A percentile compares a stretch with the other conserved stretches of the same genome.
phyloP scores from a whole-genome alignment of 2,888 invertebrate genomes.

The Ochropleura plecta region DNA sequence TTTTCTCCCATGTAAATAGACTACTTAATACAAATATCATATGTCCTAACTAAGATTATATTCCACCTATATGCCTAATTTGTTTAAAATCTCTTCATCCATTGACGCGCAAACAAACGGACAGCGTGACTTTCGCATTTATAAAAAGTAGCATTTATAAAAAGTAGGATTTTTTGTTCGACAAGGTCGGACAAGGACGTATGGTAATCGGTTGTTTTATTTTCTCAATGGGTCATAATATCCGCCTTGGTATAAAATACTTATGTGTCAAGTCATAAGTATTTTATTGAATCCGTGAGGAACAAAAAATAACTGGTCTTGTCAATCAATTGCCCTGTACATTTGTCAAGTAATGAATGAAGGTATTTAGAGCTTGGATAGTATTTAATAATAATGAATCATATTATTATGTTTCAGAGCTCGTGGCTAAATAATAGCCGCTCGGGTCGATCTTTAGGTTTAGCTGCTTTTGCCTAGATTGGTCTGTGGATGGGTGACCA shows the following conservation, averaged over 20 bases:
- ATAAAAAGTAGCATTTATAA: background rate
- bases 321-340: background rate
- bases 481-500: too few relatives aligned
- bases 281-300: conserved; percentile 17
- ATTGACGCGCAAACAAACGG: background rate
- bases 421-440: too few relatives aligned
- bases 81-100: background rate
- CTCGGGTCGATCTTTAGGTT: too few relatives aligned
- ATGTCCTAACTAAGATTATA: background rate
- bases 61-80: background rate
- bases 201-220: conserved; percentile 43
- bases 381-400: too few relatives aligned
- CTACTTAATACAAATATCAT: background rate
- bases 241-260: conserved; percentile 34
- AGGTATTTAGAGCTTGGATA: too few relatives aligned
- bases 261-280: too few relatives aligned
- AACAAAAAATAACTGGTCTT: conserved; percentile 21
- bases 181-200: conserved; percentile 57
- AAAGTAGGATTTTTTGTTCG: conserved; percentile 34
- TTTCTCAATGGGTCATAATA: conserved; percentile 31
- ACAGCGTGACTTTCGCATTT: background rate
- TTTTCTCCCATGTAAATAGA: background rate
- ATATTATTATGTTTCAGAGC: too few relatives aligned
- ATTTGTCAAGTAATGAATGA: background rate
- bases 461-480: too few relatives aligned